Evolutionary conservation across 53 echinoderm and acorn worm genomes (phyloP), one percentile per base, ranked within the genome.

Genomic region (Hippasteria phrygiana): DNA sequence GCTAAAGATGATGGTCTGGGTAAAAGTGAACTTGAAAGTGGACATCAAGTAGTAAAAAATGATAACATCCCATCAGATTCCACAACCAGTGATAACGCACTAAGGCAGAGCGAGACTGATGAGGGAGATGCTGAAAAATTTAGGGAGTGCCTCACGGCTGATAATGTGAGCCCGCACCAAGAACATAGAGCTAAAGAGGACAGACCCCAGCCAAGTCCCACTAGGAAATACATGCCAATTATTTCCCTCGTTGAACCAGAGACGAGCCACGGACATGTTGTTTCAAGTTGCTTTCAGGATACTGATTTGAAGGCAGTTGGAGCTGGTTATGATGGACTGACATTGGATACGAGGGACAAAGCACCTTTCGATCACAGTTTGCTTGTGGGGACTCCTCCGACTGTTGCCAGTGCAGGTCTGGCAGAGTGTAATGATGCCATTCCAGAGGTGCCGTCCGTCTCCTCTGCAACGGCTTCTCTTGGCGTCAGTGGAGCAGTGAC

Each of bases 231-330:
- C 22, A 45, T 38, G 37, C 45, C 85, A 9, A 85, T 85, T 32
- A 14, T 85, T 20, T 85, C 85, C 2, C 67, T 85, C 22, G 71
- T 70, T 27, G 83, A 83, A 32, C 47, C 83, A 14, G 67, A 46
- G 43, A 66, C 24, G 3, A 4, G 4, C 9, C 43, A 26, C 66
- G 83, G 29, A 31, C 64, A 65, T 28, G 20, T 1, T 1, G 40
- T 36, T 37, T 31, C 79, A 62, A 62, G 22, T 14, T 36, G 59
- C n/a, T 8, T 1, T 37, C n/a, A n/a, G 39, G 37, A 34, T 24
- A 55, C 20, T 18, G 20, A 28, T 38, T n/a, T 38, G 26, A 55
- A n/a, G 39, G 5, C 8, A 13, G 79, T 37, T 36, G 35, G 77
- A 38, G 56, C n/a, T 13, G 39, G 16, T 13, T 36, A 41, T 16